Base-by-base conservation (phyloP, 2,797 vertebrate species). In the Passerculus sandwichensis region DNA sequence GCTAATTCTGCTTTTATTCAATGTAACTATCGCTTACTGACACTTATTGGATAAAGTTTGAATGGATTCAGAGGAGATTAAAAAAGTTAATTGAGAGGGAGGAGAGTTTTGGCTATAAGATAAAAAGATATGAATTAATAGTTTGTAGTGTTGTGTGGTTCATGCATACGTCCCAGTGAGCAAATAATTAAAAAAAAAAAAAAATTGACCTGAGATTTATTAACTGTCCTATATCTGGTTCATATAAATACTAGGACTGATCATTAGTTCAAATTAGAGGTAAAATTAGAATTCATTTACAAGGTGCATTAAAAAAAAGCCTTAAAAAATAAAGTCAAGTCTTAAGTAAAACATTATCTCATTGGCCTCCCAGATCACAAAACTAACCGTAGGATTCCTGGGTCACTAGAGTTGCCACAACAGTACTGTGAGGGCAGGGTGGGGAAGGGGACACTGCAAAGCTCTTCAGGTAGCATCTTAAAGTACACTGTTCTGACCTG, bases 1-100 rank as follows among this genome's bases (percentile, higher is more conserved):
- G 92, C 96, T 97, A 98, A 97, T 97, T 97, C 97, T 64, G 30
- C 94, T 96, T 97, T 95, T 95, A 94, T 97, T 95, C 96, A 88
- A 92, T 87, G 67, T 71, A 88, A 85, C 94, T 81, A 64, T 96
- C 78, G 81, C 93, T 95, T 95, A 88, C 91, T 93, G 91, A 96
- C 95, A 91, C 91, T 96, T 95, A 95, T 81, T 95, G 96, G 91
- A 85, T 93, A 78, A 95, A 95, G 88, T 93, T 81, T 94, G 94
- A 95, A 87, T 84, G 91, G 77, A 90, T 97, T 92, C 79, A 74
- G 84, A 90, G 47, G 59, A 89, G 61, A 94, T 70, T 72, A 40
- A 85, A 96, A 85, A 86, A 91, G 61, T 44, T 44, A 45, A 51
- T 88, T 5, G 45, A 88, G 54, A 73, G 40, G 38, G n/a, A 77